phyloP scores from a whole-genome alignment of 2,888 invertebrate species.

The Bembecia ichneumoniformis region DNA sequence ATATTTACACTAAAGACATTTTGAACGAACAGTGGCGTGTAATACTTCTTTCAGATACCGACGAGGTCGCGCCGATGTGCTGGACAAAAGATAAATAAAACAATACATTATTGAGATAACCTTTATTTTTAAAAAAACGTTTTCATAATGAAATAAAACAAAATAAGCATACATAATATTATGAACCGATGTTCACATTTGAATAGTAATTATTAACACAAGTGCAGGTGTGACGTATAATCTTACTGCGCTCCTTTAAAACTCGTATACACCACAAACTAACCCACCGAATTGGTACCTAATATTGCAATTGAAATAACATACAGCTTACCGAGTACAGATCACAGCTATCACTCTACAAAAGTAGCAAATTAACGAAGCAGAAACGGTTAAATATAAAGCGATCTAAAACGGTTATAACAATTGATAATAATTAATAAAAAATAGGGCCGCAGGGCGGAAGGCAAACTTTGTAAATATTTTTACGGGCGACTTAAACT shows the following conservation, averaged over 20 bases:
- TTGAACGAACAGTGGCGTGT: too few species aligned
- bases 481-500: conserved; percentile 22
- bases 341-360: conserved; percentile 25
- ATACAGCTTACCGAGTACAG: conserved; percentile 23
- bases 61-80: too few species aligned
- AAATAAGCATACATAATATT: conserved; percentile 39
- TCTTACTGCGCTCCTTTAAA: not conserved
- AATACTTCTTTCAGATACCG: too few species aligned
- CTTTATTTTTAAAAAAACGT: conserved; percentile 44
- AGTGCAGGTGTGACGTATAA: conserved; percentile 24
- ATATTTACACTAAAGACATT: too few species aligned
- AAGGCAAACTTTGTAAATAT: too few species aligned
- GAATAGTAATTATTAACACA: conserved; percentile 31
- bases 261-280: not conserved
- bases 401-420: too few species aligned
- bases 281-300: not conserved
- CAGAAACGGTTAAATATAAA: not conserved
- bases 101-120: conserved; percentile 24
- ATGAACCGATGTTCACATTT: conserved; percentile 37
- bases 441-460: too few species aligned
- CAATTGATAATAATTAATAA: too few species aligned
- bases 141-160: conserved; percentile 54
- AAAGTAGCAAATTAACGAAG: conserved; percentile 14
- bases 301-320: conserved; percentile 12
- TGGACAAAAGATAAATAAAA: conserved; percentile 1